Conservation (phyloP, 2,888 invertebrate genomes). For the Emmelina monodactyla region DNA sequence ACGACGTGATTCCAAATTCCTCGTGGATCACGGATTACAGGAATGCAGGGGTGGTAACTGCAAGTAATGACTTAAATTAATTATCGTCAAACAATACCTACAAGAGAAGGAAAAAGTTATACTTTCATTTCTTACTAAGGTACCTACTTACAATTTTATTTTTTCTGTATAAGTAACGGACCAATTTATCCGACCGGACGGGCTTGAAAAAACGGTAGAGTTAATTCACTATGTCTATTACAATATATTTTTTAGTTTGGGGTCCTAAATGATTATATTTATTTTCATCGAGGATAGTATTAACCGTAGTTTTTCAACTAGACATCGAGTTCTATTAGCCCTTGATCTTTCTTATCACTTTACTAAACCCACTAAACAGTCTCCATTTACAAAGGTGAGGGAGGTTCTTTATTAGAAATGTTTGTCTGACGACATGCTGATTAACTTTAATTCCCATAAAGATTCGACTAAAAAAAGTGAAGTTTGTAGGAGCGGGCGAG, state of each 20-base stretch:
- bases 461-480: constrained; percentile 41
- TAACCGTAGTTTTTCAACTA: not conserved
- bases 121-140: no score
- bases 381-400: constrained; percentile 30
- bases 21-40: not conserved
- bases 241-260: no score
- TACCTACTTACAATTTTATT: no score
- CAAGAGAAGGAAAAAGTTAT: no score
- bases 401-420: constrained; percentile 17
- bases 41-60: not conserved
- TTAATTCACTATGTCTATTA: no score
- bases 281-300: no score
- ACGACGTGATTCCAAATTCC: not conserved
- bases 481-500: constrained; percentile 22
- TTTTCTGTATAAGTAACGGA: no score
- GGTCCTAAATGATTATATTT: no score
- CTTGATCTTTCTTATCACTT: constrained; percentile 26
- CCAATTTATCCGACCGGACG: no score
- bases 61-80: not conserved
- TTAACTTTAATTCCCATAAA: constrained; percentile 41
- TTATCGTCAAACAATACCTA: no score
- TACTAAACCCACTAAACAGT: constrained; percentile 38
- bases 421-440: constrained; percentile 23
- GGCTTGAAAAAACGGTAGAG: no score
- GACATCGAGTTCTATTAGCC: constrained; percentile 12